phyloP scores from a whole-genome alignment of 2,888 invertebrate species.

The Nomada hirtipes region DNA sequence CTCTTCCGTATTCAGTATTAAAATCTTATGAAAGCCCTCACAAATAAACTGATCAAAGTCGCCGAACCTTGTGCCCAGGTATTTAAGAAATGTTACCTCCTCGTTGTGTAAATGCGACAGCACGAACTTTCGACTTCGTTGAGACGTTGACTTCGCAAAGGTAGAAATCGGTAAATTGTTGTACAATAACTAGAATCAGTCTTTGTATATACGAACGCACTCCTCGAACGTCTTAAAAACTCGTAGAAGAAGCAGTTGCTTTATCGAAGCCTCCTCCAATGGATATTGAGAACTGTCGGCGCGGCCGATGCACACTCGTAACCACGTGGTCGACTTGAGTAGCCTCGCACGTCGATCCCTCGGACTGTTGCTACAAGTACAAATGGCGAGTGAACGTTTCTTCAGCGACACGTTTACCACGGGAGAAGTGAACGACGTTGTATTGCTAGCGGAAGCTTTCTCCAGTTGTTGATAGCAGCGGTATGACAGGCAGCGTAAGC shows the following conservation, averaged over 20 bases:
- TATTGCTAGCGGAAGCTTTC: constrained; percentile 31
- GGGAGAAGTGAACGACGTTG: constrained; percentile 17
- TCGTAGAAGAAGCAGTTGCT: neutral
- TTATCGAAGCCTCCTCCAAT: constrained; percentile 5
- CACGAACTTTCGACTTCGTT: neutral
- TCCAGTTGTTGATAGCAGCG: neutral
- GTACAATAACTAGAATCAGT: constrained; percentile 23
- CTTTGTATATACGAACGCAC: neutral
- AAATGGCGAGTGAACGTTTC: constrained; percentile 15
- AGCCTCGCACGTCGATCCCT: constrained; percentile 48
- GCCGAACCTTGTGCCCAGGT: neutral
- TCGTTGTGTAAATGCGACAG: neutral
- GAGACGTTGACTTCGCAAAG: neutral
- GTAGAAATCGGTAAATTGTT: neutral
- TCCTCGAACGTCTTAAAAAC: neutral
- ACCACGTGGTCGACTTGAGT: constrained; percentile 71
- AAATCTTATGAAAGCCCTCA: neutral
- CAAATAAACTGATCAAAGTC: constrained; percentile 7
- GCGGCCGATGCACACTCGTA: constrained; percentile 64
- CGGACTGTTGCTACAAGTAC: constrained; percentile 28
- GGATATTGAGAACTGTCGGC: constrained; percentile 52
- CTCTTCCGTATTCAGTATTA: neutral
- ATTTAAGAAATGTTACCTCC: neutral
- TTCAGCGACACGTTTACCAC: constrained; percentile 6
- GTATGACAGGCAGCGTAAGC: constrained; percentile 29